Conservation (phyloP, 2,113 vertebrate genomes). For the Percopsis transmontana region DNA sequence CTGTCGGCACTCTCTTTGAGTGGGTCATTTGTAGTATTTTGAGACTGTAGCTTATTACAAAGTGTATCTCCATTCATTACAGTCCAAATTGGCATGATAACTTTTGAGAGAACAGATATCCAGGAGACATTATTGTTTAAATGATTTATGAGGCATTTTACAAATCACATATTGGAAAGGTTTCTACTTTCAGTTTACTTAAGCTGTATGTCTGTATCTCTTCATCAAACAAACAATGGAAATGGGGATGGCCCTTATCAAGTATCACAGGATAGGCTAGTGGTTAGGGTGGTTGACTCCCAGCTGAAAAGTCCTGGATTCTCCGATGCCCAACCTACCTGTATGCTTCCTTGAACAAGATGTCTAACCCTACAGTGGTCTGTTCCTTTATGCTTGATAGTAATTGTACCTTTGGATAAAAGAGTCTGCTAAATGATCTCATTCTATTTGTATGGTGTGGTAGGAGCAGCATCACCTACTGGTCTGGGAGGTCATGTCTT, state of each 20-base stretch:
- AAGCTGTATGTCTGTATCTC: background rate
- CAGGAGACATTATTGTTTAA: conserved; percentile 11
- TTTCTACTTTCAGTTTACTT: background rate
- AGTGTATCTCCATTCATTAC: conserved; percentile 48
- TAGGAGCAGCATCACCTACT: too few species aligned
- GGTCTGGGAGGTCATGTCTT: too few species aligned
- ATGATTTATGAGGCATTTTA: conserved; percentile 8
- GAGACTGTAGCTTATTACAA: conserved; percentile 32
- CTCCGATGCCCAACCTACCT: too few species aligned
- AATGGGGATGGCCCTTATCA: background rate
- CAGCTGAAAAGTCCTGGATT: too few species aligned
- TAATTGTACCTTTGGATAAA: too few species aligned
- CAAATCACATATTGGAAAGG: background rate
- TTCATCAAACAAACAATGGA: background rate
- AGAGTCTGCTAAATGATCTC: too few species aligned
- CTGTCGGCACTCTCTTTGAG: conserved; percentile 47
- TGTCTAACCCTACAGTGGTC: too few species aligned
- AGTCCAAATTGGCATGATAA: conserved; percentile 28
- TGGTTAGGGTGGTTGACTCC: too few species aligned
- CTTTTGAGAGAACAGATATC: conserved; percentile 10
- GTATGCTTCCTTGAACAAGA: too few species aligned
- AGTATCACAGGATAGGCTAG: too few species aligned
- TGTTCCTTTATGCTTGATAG: too few species aligned
- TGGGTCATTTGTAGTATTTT: conserved; percentile 60
- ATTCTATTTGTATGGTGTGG: too few species aligned